Conservation (phyloP, 2,888 invertebrate species). For the Argyresthia goedartella region DNA sequence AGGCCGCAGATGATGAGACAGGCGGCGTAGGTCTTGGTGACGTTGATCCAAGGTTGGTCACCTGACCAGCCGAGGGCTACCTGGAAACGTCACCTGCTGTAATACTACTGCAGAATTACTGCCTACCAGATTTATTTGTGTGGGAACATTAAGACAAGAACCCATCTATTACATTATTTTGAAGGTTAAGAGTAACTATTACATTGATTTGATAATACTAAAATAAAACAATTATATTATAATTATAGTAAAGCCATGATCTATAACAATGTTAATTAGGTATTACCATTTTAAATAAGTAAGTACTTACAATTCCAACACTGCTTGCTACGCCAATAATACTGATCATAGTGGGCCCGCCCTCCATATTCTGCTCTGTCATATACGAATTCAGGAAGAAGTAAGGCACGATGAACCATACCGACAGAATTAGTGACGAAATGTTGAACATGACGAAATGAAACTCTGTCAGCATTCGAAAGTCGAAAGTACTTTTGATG, state of each 20-base stretch:
- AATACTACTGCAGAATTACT: no score
- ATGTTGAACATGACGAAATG: constrained; percentile 87
- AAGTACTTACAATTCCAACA: constrained; percentile 87
- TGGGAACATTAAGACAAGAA: no score
- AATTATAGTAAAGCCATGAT: no score
- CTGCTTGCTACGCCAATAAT: constrained; percentile 90
- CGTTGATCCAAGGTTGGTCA: constrained; percentile 88
- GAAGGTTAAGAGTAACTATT: no score
- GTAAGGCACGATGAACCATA: constrained; percentile 95
- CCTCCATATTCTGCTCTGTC: constrained; percentile 74
- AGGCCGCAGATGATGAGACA: constrained; percentile 79
- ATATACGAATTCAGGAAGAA: constrained; percentile 80
- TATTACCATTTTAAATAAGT: no score
- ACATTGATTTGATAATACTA: no score
- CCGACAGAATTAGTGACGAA: constrained; percentile 88
- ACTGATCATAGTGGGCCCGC: constrained; percentile 84
- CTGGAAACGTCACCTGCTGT: no score
- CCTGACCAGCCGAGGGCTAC: constrained; percentile 89
- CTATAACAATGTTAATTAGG: no score
- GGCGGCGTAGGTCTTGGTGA: constrained; percentile 83
- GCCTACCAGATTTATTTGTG: no score
- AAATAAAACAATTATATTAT: no score
- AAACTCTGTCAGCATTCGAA: constrained; percentile 83
- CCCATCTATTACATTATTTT: no score
- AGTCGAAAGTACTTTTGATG: constrained; percentile 80